Conservation (phyloP, 2,113 vertebrate species). For the Potamarius usumacintae region DNA sequence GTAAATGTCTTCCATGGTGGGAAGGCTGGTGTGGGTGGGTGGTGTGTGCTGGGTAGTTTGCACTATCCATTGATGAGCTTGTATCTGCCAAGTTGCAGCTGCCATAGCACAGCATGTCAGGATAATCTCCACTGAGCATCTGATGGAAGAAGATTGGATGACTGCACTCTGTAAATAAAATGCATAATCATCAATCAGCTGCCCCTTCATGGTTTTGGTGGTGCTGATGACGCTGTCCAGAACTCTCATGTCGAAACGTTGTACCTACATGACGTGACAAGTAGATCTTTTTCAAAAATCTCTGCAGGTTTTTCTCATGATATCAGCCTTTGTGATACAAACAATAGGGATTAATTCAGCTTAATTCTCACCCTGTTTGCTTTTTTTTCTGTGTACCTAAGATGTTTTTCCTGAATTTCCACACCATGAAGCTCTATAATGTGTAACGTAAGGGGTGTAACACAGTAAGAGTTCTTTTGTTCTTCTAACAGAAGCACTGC, state of each 20-base stretch:
- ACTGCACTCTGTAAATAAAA: conserved; percentile 13
- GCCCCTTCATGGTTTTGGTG: too few relatives aligned
- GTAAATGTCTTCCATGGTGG: background rate
- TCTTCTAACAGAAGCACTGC: background rate
- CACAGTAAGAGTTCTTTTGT: background rate
- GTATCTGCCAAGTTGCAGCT: background rate
- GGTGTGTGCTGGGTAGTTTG: background rate
- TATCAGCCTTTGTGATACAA: background rate
- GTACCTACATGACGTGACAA: background rate
- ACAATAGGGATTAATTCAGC: background rate
- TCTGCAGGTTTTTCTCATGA: background rate
- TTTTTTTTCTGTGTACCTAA: background rate
- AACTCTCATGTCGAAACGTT: background rate
- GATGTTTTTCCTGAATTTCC: background rate
- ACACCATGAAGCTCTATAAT: background rate
- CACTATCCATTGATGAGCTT: conserved; percentile 2
- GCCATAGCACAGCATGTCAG: conserved; percentile 13
- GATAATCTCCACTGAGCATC: conserved; percentile 18
- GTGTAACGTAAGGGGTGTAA: background rate
- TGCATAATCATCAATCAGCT: conserved; percentile 11
- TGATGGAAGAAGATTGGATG: conserved; percentile 12
- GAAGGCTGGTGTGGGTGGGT: background rate
- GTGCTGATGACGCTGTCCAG: background rate
- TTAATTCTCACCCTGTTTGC: background rate
- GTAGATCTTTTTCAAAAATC: background rate